Base-by-base conservation (phyloP, 1,140 invertebrate genomes). In the Archivesica marissinica region DNA sequence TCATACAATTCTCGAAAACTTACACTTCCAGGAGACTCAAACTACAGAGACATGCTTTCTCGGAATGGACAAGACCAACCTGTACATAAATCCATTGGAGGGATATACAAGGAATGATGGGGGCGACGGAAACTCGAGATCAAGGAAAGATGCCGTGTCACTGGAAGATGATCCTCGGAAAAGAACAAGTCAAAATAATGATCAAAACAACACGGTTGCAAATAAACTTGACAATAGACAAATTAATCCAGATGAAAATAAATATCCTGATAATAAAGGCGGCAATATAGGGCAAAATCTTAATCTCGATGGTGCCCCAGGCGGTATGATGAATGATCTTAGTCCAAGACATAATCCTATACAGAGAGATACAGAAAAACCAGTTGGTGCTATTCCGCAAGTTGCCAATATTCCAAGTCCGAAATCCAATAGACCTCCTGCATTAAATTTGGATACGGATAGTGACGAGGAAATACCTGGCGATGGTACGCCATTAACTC, bases 1-100 rank as follows among this genome's bases (percentile, higher is more conserved):
- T n/a, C n/a, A n/a, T n/a, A n/a, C n/a, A n/a, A n/a, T n/a, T n/a
- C n/a, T n/a, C n/a, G n/a, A n/a, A n/a, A n/a, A n/a, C 38, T 85
- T 61, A 35, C 44, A 23, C 79, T 89, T 6, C n/a, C 66, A 89
- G 88, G 86, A 86, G 33, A 87, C 86, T 20, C 88, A 89, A 70
- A 89, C 88, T n/a, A 81, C 78, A 23, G 88, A 89, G 52, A 85
- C 85, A 39, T 79, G 81, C 79, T 86, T 87, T 28, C 33, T 82
- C 23, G 52, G 33, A 0, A 72, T 77, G 4, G 86, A 87, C 28
- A 87, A 89, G 30, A 56, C 85, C 33, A 86, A 86, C 38, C 33
- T 87, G 11, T 79, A 89, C 66, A 47, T 85, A 3, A 89, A 85
- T 64, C 88, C 86, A 28, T 23, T 77, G 38, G 86, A 89, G n/a